A percentile compares a stretch with the other conserved stretches of the same genome.
Evolutionary conservation across 2,888 invertebrate species (phyloP).

Genomic region (Watsonalla cultraria): DNA sequence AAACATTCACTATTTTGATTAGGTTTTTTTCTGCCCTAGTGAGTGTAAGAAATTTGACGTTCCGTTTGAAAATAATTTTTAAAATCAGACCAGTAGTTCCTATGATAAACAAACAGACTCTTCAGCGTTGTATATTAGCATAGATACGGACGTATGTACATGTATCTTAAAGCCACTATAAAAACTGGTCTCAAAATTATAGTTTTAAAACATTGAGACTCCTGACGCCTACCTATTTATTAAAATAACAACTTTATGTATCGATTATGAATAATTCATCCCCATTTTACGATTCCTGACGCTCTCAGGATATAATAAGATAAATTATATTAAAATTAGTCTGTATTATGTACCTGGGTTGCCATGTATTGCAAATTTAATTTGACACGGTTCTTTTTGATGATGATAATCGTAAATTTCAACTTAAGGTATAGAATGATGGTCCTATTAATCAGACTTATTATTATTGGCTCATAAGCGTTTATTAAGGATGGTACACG

Average conservation of each 20-base stretch:
- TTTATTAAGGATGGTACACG: background rate
- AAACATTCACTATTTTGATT: too few species aligned
- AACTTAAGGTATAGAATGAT: too few species aligned
- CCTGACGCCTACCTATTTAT: slow-evolving; percentile 62
- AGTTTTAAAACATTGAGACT: slow-evolving; percentile 64
- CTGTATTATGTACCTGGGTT: background rate
- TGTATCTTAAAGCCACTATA: slow-evolving; percentile 43
- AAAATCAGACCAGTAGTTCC: too few species aligned
- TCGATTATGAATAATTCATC: slow-evolving; percentile 53
- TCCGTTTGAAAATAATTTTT: too few species aligned
- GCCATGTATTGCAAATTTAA: too few species aligned
- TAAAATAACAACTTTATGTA: slow-evolving; percentile 54
- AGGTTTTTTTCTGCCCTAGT: too few species aligned
- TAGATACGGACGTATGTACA: slow-evolving; percentile 28
- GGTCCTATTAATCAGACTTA: too few species aligned
- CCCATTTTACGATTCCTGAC: slow-evolving; percentile 39
- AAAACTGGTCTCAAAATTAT: slow-evolving; percentile 62
- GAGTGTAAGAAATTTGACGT: too few species aligned
- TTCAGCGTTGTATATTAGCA: too few species aligned
- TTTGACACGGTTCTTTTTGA: background rate
- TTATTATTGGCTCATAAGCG: too few species aligned
- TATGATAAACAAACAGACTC: too few species aligned
- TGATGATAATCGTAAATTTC: too few species aligned
- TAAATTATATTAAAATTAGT: slow-evolving; percentile 34
- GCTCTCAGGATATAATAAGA: slow-evolving; percentile 25